Evolutionary conservation across 1,140 invertebrate species (phyloP).

Genomic region (Lordiphosa clarofinis): DNA sequence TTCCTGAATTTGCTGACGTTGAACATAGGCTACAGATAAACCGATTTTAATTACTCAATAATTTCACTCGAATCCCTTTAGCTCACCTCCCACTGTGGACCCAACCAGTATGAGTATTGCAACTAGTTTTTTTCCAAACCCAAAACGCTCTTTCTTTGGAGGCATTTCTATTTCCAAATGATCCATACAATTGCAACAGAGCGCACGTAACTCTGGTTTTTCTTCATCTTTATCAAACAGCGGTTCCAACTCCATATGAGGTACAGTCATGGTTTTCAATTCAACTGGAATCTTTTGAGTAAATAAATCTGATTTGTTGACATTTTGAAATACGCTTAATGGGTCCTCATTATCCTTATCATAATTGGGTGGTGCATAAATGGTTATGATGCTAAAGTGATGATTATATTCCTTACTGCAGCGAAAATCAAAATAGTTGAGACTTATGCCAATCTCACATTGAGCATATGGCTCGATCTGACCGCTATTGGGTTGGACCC

Average conservation of each 20-base stretch:
- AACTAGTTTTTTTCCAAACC: background rate
- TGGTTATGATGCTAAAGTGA: constrained; percentile 27
- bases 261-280: background rate
- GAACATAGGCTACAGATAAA: constrained; percentile 5
- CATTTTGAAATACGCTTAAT: constrained; percentile 14
- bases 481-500: constrained; percentile 22
- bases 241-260: background rate
- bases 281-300: background rate
- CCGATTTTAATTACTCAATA: background rate
- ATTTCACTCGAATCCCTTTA: background rate
- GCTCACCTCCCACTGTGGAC: constrained; percentile 6
- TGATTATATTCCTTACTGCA: constrained; percentile 8
- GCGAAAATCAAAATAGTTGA: constrained; percentile 20
- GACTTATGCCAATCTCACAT: constrained; percentile 21
- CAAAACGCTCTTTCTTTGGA: too few species aligned
- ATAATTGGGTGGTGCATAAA: background rate
- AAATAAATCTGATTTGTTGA: background rate
- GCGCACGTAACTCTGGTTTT: background rate
- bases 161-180: too few species aligned
- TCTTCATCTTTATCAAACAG: background rate
- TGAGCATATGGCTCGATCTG: constrained; percentile 23
- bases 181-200: background rate
- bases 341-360: background rate
- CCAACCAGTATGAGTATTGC: background rate
- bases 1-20: background rate